Conservation (phyloP, 2,888 invertebrate species). For the Tigriopus californicus region DNA sequence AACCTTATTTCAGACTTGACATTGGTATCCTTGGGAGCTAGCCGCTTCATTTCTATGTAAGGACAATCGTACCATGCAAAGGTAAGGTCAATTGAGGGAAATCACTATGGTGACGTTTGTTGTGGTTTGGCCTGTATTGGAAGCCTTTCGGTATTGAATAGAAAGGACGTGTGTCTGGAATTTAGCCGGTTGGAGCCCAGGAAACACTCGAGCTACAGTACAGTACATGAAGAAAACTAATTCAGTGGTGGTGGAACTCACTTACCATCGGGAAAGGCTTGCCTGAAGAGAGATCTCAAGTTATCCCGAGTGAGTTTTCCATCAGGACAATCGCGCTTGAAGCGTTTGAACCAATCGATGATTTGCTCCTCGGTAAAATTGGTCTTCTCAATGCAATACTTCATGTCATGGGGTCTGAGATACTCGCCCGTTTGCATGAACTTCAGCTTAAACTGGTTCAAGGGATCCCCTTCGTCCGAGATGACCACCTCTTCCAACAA, state of each 20-base stretch:
- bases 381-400: slow-evolving; percentile 8
- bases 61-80: too few species aligned
- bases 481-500: slow-evolving; percentile 1
- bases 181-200: too few species aligned
- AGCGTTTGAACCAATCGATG: slow-evolving; percentile 10
- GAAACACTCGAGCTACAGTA: too few species aligned
- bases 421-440: background rate
- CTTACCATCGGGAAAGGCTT: background rate
- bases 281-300: background rate
- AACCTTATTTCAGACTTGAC: too few species aligned
- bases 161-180: too few species aligned
- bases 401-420: background rate
- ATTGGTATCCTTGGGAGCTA: too few species aligned
- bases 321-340: slow-evolving; percentile 8
- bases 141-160: too few species aligned
- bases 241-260: background rate
- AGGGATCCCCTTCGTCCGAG: background rate
- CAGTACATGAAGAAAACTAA: too few species aligned
- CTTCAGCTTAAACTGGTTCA: slow-evolving; percentile 2
- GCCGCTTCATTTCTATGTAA: too few species aligned
- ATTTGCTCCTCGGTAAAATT: slow-evolving; percentile 7
- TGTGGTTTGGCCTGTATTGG: too few species aligned
- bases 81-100: too few species aligned
- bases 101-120: too few species aligned
- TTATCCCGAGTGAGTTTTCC: background rate